Evolutionary conservation across 2,113 vertebrate genomes (phyloP), one percentile per base, ranked within the genome.

Genomic region (Clinocottus analis): DNA sequence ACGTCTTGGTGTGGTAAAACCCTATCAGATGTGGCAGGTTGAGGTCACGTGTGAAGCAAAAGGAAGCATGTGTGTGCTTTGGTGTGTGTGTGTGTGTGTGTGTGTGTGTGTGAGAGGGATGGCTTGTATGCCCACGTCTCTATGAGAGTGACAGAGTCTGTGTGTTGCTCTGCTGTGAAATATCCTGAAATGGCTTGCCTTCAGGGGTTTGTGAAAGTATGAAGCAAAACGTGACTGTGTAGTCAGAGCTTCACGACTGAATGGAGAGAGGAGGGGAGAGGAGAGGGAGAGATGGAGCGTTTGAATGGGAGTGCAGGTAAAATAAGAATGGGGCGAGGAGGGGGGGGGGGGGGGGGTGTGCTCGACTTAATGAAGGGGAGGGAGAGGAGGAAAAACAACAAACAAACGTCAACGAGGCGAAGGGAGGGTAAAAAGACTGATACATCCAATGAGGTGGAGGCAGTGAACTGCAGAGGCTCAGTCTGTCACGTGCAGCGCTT

Each of bases 151-250:
- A 91, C 79, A 86, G 81, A 84, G 84, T 79, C 43, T 58, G 87
- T 82, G 89, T 75, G 89, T 76, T 84, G 85, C 74, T 83, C 56
- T 59, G 73, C 84, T 87, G 87, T 90, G 89, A 90, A 91, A 87
- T 90, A 87, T 89, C 87, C 89, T 82, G 89, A 87, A 88, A 90
- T 88, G 89, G 86, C 90, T 91, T 3, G 86, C 89, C 91, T 92
- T 87, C 55, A 49, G 90, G 91, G 88, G 82, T 84, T 92, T 81
- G 84, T 66, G 83, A 84, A 86, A 89, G 87, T 84, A 87, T 63
- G 85, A 88, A 85, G 80, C 72, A 80, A 91, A 93, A 92, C 90
- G 87, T 90, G 91, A 91, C 90, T 74, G 82, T 81, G 70, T 67
- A 75, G 89, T 84, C 83, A 75, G 80, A 66, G 87, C 80, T 84